phyloP scores from a whole-genome alignment of 2,113 vertebrate genomes.

The Thomomys bottae region DNA sequence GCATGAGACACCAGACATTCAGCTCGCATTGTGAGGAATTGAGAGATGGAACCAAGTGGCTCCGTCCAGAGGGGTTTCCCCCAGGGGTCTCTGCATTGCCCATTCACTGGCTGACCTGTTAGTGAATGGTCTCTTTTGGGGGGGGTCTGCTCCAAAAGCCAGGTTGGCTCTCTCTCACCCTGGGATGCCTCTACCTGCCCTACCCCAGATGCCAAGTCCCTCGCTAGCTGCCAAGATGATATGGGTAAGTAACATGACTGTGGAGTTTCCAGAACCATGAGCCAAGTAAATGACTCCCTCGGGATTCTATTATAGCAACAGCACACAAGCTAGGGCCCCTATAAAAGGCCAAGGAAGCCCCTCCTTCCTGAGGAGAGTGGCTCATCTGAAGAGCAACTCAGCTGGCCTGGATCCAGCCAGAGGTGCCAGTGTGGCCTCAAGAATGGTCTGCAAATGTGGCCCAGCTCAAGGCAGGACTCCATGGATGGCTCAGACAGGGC shows the following conservation, averaged over 20 bases:
- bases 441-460: no score
- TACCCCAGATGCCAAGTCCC: background rate
- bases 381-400: no score
- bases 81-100: background rate
- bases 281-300: background rate
- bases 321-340: background rate
- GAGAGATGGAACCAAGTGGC: background rate
- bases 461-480: background rate
- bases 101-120: no score
- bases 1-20: no score
- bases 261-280: background rate
- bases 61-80: background rate
- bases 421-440: accelerated
- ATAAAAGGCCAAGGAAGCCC: accelerated
- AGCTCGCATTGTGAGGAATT: background rate
- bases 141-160: background rate
- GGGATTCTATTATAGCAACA: background rate
- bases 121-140: background rate
- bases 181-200: no score
- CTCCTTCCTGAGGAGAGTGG: no score
- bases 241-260: no score
- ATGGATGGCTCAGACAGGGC: accelerated
- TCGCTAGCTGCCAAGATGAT: background rate
- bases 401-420: accelerated
- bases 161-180: background rate